Evolutionary conservation across 2,888 invertebrate species (phyloP).

Genomic region (Dioctria rufipes): DNA sequence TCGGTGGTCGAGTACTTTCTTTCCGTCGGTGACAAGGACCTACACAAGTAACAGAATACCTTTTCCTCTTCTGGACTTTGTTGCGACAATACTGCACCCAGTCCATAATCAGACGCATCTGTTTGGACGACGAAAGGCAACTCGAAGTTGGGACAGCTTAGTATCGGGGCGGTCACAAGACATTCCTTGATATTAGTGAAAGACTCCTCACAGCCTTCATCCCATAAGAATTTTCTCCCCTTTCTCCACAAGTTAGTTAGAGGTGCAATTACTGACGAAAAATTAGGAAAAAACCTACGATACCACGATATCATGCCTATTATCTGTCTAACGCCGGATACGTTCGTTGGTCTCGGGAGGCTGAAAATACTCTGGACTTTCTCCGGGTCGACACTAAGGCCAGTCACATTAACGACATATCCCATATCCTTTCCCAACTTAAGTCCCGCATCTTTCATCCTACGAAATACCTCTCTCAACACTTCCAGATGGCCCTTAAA

Average conservation of each 20-base stretch:
- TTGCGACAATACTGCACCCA: constrained; percentile 49
- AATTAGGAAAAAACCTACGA: constrained; percentile 34
- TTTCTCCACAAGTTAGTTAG: neutral
- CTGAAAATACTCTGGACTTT: constrained; percentile 31
- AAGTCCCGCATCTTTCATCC: no score
- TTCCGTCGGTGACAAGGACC: neutral
- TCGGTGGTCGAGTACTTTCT: neutral
- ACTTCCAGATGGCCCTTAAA: constrained; percentile 31
- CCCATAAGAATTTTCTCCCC: constrained; percentile 27
- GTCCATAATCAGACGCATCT: constrained; percentile 55
- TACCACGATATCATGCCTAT: constrained; percentile 45
- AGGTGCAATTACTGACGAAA: constrained; percentile 19
- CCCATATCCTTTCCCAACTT: no score
- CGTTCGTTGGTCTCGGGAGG: constrained; percentile 39
- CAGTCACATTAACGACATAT: neutral
- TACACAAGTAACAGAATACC: constrained; percentile 38
- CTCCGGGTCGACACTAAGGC: constrained; percentile 35
- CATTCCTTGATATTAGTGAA: constrained; percentile 8
- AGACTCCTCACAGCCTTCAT: neutral
- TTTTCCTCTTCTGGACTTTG: constrained; percentile 51
- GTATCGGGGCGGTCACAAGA: constrained; percentile 3
- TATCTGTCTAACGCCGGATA: constrained; percentile 3
- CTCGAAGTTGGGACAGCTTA: constrained; percentile 25
- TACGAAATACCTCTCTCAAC: neutral
- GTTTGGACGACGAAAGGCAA: constrained; percentile 49